phyloP scores from a whole-genome alignment of 2,888 invertebrate species.

The Bugulina stolonifera region DNA sequence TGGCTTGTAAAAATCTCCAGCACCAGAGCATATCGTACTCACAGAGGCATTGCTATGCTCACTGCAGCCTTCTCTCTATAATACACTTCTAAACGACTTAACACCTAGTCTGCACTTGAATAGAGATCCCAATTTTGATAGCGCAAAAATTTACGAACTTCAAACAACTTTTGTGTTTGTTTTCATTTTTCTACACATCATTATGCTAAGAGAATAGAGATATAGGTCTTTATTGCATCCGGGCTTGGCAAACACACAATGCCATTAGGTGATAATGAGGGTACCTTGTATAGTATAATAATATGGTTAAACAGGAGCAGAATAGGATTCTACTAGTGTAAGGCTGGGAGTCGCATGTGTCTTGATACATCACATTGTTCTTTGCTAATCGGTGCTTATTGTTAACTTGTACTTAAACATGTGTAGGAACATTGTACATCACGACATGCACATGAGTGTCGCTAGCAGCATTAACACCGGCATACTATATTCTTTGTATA shows the following conservation, averaged over 20 bases:
- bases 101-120: conserved; percentile 7
- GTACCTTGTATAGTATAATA: no score
- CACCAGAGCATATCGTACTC: no score
- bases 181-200: conserved; percentile 17
- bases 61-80: not conserved
- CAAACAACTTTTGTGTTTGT: conserved; percentile 24
- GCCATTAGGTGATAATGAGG: not conserved
- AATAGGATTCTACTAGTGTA: no score
- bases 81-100: not conserved
- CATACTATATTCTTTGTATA: no score
- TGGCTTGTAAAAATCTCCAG: not conserved
- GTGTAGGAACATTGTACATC: no score
- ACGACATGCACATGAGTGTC: no score
- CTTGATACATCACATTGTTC: no score
- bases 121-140: not conserved
- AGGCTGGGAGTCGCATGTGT: no score
- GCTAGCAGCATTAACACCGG: no score
- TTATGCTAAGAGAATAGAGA: conserved; percentile 10
- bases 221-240: not conserved
- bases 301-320: no score
- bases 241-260: not conserved
- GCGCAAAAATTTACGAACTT: conserved; percentile 18
- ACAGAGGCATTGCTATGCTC: not conserved
- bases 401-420: no score
- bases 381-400: no score